phyloP scores from a whole-genome alignment of 2,113 vertebrate genomes.

The Heterocephalus glaber region DNA sequence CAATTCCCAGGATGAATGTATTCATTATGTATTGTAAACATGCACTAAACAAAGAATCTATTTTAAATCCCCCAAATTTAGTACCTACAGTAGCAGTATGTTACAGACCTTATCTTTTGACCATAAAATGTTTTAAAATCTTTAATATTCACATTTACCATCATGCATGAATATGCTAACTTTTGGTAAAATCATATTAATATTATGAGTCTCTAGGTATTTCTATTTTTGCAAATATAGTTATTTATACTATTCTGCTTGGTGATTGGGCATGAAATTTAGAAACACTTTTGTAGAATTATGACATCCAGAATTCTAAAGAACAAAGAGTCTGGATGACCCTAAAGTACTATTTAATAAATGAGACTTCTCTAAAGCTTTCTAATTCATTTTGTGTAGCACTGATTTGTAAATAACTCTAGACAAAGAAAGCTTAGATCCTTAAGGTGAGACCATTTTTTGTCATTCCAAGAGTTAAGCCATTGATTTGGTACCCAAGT shows the following conservation, averaged over 20 bases:
- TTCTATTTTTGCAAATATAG: neutral
- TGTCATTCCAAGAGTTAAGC: neutral
- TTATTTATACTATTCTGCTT: conserved; percentile 15
- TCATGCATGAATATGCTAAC: neutral
- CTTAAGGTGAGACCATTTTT: neutral
- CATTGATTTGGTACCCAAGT: neutral
- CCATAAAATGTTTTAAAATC: neutral
- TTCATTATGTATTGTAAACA: neutral
- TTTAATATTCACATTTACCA: neutral
- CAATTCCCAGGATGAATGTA: neutral
- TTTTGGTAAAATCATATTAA: neutral
- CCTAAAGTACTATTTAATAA: conserved; percentile 18
- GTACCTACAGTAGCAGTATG: neutral
- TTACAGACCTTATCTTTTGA: neutral
- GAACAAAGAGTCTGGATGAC: neutral
- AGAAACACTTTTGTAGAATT: conserved; percentile 11
- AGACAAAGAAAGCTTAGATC: neutral
- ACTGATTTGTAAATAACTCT: conserved; percentile 59
- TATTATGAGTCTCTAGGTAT: neutral
- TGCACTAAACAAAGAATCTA: neutral
- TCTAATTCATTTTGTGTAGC: neutral
- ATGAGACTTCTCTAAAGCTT: conserved; percentile 43
- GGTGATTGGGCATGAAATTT: neutral
- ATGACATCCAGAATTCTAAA: neutral
- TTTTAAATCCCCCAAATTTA: conserved; percentile 15